Conservation (phyloP, 2,888 invertebrate species). For the Hirtodrosophila histrioides region DNA sequence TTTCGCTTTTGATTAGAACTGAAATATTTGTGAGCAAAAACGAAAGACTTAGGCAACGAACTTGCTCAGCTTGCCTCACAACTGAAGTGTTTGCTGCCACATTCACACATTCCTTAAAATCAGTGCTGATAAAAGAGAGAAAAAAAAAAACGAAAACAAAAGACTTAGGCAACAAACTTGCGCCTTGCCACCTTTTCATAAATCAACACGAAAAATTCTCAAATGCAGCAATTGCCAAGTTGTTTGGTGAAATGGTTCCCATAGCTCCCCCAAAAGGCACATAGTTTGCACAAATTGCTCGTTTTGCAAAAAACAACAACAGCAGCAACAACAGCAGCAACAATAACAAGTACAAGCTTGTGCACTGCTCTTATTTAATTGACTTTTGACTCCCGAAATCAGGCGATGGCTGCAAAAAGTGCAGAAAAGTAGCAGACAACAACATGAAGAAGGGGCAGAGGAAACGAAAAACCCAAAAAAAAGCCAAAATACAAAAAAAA, state of each 20-base stretch:
- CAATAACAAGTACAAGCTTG: conserved; percentile 70
- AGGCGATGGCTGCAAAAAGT: conserved; percentile 58
- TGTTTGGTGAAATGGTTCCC: conserved; percentile 70
- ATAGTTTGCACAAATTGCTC: conserved; percentile 70
- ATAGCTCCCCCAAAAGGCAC: conserved; percentile 60
- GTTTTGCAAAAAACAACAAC: conserved; percentile 53
- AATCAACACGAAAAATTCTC: conserved; percentile 54
- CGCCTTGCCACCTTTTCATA: conserved; percentile 51
- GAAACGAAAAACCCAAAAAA: conserved; percentile 25
- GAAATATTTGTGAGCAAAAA: conserved; percentile 10
- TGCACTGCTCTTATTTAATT: conserved; percentile 83
- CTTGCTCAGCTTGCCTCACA: conserved; percentile 25
- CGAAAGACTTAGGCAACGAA: conserved; percentile 71
- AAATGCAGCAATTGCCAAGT: conserved; percentile 28
- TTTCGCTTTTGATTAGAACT: no score
- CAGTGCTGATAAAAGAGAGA: neutral
- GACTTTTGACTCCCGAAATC: conserved; percentile 82
- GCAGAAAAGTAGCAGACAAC: conserved; percentile 41
- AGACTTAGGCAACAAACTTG: conserved; percentile 47
- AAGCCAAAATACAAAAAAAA: conserved; percentile 32
- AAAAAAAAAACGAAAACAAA: conserved; percentile 33
- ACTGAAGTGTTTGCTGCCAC: no score
- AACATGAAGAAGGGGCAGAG: conserved; percentile 14
- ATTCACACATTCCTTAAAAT: neutral
- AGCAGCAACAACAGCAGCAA: conserved; percentile 28